These are phyloP conservation scores for Channa argus DNA, from an alignment of 2,113 vertebrate species.

Conservation along the genomic window DNA sequence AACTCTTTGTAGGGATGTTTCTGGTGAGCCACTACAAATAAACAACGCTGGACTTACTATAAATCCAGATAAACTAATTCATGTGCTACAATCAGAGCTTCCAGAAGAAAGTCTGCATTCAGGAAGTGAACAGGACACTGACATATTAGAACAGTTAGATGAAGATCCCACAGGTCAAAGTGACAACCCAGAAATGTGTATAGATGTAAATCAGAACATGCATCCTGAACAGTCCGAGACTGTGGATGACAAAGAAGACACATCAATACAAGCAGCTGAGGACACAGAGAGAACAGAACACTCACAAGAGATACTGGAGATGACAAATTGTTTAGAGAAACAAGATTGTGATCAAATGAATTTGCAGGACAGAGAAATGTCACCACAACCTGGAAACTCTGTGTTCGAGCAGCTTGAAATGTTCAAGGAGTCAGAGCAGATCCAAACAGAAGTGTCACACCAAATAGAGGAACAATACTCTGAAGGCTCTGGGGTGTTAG, in stretches of 20 bases:
- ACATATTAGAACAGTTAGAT: not conserved
- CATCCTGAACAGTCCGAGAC: constrained; percentile 37
- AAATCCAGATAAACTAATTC: constrained; percentile 11
- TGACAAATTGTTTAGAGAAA: constrained; percentile 16
- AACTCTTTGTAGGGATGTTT: constrained; percentile 40
- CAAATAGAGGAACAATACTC: constrained; percentile 1
- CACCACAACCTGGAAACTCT: constrained; percentile 2
- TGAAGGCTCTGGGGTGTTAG: constrained; percentile 12
- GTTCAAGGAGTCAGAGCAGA: constrained; percentile 18
- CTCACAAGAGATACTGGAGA: constrained; percentile 4
- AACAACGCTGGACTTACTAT: constrained; percentile 10
- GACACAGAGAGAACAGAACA: constrained; percentile 31
- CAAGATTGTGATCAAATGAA: constrained; percentile 15
- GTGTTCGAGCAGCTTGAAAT: constrained; percentile 8
- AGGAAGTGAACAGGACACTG: constrained; percentile 25
- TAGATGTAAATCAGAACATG: constrained; percentile 37
- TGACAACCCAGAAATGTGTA: constrained; percentile 43
- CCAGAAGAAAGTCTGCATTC: constrained; percentile 33
- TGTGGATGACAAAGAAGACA: constrained; percentile 1
- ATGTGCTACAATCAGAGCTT: constrained; percentile 24
- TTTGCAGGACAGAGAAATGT: constrained; percentile 5
- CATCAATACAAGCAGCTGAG: constrained; percentile 2
- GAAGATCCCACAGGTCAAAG: constrained; percentile 16
- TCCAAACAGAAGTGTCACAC: constrained; percentile 2
- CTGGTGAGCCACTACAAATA: constrained; percentile 17